A percentile compares a stretch with the other conserved stretches of the same genome.
Evolutionary conservation across 2,797 vertebrate species (phyloP).

Genomic region (Lindbergichthys nudifrons): DNA sequence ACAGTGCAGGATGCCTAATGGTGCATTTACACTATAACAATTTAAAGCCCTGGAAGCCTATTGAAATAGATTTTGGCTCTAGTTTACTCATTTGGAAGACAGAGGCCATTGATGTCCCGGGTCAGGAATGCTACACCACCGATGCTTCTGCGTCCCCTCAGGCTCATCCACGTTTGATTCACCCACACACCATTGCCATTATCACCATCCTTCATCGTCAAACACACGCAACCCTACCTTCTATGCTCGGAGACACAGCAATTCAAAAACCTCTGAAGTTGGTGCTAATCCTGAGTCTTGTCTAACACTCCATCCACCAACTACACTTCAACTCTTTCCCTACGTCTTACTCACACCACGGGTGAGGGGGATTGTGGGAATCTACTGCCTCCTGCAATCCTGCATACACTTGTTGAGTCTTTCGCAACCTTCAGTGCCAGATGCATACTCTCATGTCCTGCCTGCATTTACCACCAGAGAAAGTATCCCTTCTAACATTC

Average conservation of each 20-base stretch:
- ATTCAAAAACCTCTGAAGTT: constrained; percentile 60
- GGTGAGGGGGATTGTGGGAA: constrained; percentile 40
- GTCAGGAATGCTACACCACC: constrained; percentile 36
- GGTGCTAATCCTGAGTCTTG: constrained; percentile 72
- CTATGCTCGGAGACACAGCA: constrained; percentile 54
- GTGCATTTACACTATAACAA: background rate
- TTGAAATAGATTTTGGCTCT: constrained; percentile 35
- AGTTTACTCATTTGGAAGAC: constrained; percentile 41
- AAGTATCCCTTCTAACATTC: constrained; percentile 66
- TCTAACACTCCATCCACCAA: constrained; percentile 54
- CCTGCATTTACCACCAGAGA: constrained; percentile 59
- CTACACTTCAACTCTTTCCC: constrained; percentile 18
- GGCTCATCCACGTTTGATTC: constrained; percentile 36
- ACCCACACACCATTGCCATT: constrained; percentile 30
- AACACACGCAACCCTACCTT: constrained; percentile 24
- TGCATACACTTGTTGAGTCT: constrained; percentile 47
- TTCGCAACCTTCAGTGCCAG: constrained; percentile 69
- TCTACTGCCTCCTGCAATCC: constrained; percentile 59
- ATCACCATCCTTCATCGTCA: constrained; percentile 11
- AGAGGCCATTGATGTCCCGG: constrained; percentile 23
- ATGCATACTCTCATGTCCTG: constrained; percentile 69
- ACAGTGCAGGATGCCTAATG: background rate
- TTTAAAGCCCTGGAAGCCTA: constrained; percentile 21
- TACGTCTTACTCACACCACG: constrained; percentile 30
- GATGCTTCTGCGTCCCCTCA: constrained; percentile 11